Evolutionary conservation across 2,888 invertebrate species (phyloP), one percentile per base, ranked within the genome.

Genomic region (Eristalis pertinax): DNA sequence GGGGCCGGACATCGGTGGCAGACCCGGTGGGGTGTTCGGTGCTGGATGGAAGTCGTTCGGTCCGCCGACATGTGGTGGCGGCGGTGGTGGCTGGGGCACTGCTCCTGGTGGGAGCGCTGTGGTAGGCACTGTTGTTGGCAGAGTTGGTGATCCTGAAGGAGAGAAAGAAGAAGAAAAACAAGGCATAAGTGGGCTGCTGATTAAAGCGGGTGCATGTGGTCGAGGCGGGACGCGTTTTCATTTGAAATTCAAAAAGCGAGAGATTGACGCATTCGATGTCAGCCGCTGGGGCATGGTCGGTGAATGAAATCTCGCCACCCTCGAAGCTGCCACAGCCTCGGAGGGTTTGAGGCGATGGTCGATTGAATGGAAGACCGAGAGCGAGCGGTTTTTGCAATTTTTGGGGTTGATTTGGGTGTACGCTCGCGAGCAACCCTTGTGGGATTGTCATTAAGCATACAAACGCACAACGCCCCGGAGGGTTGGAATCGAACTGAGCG

Each of bases 101-200:
- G 85, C 63, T 22, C 80, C 32, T 10, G 88, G 88, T 58, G 89
- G 90, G 5, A 89, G 73, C 7, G 78, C 78, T 19, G 80, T 77
- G 64, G 89, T 84, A 29, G 90, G 90, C 22, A 89, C 90, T 19
- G 94, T 92, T 13, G 90, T 90, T n/a, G 94, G 93, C 35, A 94
- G 93, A 15, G 93, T 92, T 75, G 93, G 90, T 29, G 92, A 90
- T 92, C 94, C 94, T 94, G 93, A 89, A 91, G n/a, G 91, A 72
- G 19, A 84, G 89, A 89, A 77, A 89, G 83, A 82, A 88, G 10
- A 32, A 8, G 32, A 72, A 83, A 78, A 84, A 26, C 2, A 8
- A 32, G n/a, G 19, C 4, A n/a, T 50, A 8, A 50, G 50, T 50
- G 32, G 32, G 32, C 32, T 32, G 32, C 8, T 32, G 50, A 19